Conservation (phyloP, 2,888 invertebrate species). For the Lamellibrachia satsuma region DNA sequence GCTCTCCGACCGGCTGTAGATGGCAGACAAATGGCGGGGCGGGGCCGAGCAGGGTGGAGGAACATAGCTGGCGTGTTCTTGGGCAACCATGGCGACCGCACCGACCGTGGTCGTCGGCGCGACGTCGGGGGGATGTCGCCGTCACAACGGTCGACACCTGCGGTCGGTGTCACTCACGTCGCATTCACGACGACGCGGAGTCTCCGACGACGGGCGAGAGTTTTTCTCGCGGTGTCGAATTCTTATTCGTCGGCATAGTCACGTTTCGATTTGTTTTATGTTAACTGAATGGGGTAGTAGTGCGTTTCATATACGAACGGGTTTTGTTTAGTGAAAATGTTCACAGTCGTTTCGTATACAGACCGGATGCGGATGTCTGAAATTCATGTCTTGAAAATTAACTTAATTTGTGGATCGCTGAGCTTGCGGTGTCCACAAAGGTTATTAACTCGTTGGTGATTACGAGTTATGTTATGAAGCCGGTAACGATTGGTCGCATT, state of each 20-base stretch:
- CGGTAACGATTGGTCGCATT: too few species aligned
- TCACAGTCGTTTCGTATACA: too few species aligned
- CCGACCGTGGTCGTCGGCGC: neutral
- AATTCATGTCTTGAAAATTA: too few species aligned
- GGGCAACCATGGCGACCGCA: neutral
- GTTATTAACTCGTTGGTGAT: too few species aligned
- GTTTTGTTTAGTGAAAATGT: neutral
- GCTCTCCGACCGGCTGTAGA: neutral
- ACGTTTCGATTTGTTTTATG: neutral
- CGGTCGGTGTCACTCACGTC: neutral
- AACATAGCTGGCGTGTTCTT: neutral
- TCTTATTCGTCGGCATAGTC: neutral
- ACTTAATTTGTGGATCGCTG: too few species aligned
- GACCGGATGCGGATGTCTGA: too few species aligned
- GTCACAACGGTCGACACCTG: neutral
- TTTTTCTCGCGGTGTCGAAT: neutral
- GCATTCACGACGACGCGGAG: neutral
- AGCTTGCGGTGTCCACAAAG: too few species aligned
- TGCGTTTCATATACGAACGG: neutral
- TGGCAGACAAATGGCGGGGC: neutral
- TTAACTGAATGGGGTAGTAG: neutral
- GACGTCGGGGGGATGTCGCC: too few species aligned
- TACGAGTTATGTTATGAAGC: too few species aligned
- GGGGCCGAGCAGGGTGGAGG: neutral
- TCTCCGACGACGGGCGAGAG: neutral